Evolutionary conservation across 2,797 vertebrate genomes (phyloP).

Genomic region (Pogonophryne albipinna): DNA sequence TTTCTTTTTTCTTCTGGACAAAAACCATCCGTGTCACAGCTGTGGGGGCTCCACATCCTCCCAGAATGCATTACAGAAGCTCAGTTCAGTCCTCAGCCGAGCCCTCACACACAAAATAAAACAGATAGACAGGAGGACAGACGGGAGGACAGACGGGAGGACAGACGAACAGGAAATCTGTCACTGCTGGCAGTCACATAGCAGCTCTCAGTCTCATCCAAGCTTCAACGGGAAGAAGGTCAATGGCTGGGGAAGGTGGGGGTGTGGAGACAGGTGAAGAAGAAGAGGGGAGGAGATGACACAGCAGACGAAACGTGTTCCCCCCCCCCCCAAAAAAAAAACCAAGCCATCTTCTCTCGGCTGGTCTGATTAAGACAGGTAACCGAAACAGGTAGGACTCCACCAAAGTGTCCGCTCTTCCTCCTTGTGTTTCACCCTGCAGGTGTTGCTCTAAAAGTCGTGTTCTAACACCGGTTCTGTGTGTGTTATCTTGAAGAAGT

Average conservation of each 20-base stretch:
- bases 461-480: conserved; percentile 62
- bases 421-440: conserved; percentile 40
- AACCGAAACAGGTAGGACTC: conserved; percentile 79
- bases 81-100: conserved; percentile 79
- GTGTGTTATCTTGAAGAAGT: conserved; percentile 52
- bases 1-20: conserved; percentile 77
- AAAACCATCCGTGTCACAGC: conserved; percentile 69
- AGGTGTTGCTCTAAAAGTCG: neutral
- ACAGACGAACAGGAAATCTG: conserved; percentile 68
- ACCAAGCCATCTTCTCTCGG: conserved; percentile 62
- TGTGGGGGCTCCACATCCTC: conserved; percentile 73
- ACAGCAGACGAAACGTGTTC: conserved; percentile 43
- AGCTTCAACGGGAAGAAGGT: conserved; percentile 69
- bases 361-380: conserved; percentile 74
- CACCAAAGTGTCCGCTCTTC: conserved; percentile 19
- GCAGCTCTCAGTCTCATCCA: conserved; percentile 86
- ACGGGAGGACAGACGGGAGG: too few species aligned
- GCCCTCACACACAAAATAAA: conserved; percentile 57
- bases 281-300: conserved; percentile 54
- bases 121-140: conserved; percentile 9
- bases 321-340: neutral
- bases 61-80: conserved; percentile 82
- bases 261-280: conserved; percentile 53
- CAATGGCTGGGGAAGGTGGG: conserved; percentile 48
- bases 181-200: conserved; percentile 86